Evolutionary conservation across 2,113 vertebrate species (phyloP), one percentile per base, ranked within the genome.

Genomic region (Chlamydotis undulata): DNA sequence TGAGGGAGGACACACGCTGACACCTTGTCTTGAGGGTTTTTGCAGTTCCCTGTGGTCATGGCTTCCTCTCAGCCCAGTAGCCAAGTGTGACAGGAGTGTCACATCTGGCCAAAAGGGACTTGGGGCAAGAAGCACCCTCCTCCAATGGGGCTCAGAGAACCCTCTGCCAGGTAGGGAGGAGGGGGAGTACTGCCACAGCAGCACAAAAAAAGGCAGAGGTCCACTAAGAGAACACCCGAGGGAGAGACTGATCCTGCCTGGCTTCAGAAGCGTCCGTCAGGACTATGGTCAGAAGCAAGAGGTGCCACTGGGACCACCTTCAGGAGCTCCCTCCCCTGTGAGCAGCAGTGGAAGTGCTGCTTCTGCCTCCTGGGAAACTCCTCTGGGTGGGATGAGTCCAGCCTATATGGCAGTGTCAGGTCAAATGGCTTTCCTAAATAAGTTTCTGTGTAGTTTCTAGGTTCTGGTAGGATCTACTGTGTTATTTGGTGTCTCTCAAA

Each of bases 331-430:
- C 10, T 68, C 29, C 15, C 22, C 45, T 10, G 13, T 3, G 26
- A 39, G 15, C 26, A 47, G 52, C 21, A 35, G 41, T 3, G 4
- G 50, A 25, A 74, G 25, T 9, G 6, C 4, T 12, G 33, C 7
- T 8, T 1, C 28, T 19, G 37, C 24, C 26, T 17, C 16, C 3
- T 43, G 39, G 23, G 25, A 37, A 49, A 7, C 25, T 52, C 21
- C 15, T 35, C 26, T 4, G 5, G 12, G 15, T 3, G 7, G 52
- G 19, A 16, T 12, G 29, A 19, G 11, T 35, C 37, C 22, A 53
- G 15, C 9, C 22, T 0, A 0, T 13, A 22, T 23, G 5, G 21
- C 5, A 0, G 8, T 5, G 19, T 41, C 50, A n/a, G 35, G 11
- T 7, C 60, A 55, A 31, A 29, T 19, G 14, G 14, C 33, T 78